phyloP scores from a whole-genome alignment of 2,888 invertebrate genomes.

The Lysandra bellargus region DNA sequence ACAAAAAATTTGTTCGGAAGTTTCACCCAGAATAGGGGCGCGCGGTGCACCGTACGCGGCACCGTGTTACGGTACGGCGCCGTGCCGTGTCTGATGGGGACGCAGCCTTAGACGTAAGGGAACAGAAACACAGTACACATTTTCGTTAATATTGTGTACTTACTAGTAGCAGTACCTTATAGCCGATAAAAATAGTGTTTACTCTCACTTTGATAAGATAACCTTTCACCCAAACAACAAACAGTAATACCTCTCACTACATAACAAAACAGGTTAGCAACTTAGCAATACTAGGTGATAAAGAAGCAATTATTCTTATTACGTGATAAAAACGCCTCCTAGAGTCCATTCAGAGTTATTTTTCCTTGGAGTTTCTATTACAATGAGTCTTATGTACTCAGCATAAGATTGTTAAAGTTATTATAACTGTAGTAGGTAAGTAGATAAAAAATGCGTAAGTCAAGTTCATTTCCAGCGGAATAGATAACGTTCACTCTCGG shows the following conservation, averaged over 20 bases:
- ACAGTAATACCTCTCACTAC: neutral
- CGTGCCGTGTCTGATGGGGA: no score
- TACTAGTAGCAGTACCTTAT: neutral
- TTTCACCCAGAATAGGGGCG: no score
- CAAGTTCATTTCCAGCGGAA: conserved; percentile 26
- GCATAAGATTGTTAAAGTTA: neutral
- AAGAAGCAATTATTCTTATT: neutral
- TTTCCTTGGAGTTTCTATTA: no score
- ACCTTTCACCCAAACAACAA: neutral
- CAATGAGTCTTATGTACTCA: neutral
- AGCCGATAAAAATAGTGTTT: neutral
- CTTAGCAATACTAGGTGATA: neutral
- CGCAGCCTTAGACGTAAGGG: no score
- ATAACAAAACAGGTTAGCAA: neutral
- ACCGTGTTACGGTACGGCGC: no score
- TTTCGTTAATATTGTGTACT: neutral
- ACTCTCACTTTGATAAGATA: neutral
- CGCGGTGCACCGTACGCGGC: no score
- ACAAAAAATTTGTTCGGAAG: no score
- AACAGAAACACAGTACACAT: no score
- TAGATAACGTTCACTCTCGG: neutral
- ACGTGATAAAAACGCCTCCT: neutral
- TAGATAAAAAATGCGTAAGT: conserved; percentile 19
- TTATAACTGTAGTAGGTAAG: no score
- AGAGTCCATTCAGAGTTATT: no score